Evolutionary conservation across 1,140 invertebrate species (phyloP), one percentile per base, ranked within the genome.

Genomic region (Bacillus rossius): DNA sequence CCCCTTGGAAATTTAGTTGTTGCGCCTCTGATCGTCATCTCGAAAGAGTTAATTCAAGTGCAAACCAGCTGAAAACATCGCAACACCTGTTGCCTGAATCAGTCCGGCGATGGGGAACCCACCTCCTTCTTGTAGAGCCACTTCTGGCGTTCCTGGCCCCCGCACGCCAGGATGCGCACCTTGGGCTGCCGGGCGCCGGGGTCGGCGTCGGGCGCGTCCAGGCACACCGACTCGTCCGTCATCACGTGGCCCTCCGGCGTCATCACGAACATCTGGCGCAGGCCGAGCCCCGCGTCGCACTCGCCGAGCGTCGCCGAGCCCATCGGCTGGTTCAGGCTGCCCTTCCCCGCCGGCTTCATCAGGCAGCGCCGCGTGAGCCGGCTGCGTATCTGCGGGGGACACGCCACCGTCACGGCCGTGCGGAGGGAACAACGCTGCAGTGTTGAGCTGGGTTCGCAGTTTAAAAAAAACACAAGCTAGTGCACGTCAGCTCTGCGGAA

Each of bases 241-340:
- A 85, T 86, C 52, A 88, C 70, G 23, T 76, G 76, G 1, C 86
- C 86, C 47, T 80, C 78, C 41, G 80, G 75, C 1, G 81, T 84
- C 67, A 88, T 84, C 2, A 91, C 82, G 69, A 91, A 91, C 76
- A 89, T 83, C 69, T 91, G 88, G 61, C 81, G 79, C 14, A 84
- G 73, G 66, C 57, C 10, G 61, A 70, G 55, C 52, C 73, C 58
- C 64, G 70, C 62, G 14, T 78, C 51, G 61, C 83, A 84, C 20
- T 76, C 71, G 14, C 80, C 77, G 0, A 87, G 66, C 8, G 77
- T 73, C 0, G 86, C 81, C 3, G 81, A 75, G 2, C 88, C 87
- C 57, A 82, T 80, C 13, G 84, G 80, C 68, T 85, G 83, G 58
- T 78, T 78, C 19, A 75, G 74, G 7, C 78, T 72, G 29, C 75